These are phyloP conservation scores for Cantharis lateralis DNA, from an alignment of 2,888 invertebrate genomes.

Conservation along the genomic window DNA sequence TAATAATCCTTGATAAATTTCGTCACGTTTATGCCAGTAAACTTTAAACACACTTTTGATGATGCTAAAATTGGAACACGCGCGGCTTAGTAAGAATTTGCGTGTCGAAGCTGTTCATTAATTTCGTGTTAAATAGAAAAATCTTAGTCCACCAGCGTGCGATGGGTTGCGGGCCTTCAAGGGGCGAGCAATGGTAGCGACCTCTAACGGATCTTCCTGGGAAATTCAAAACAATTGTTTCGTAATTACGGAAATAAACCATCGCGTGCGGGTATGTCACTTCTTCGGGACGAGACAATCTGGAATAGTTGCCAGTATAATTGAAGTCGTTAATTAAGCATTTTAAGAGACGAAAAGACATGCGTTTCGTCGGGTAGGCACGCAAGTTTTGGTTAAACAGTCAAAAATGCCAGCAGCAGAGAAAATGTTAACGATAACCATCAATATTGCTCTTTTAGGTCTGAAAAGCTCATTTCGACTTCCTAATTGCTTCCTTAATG, in stretches of 20 bases:
- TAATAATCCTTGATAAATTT: neutral
- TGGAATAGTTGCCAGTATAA: neutral
- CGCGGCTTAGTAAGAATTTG: neutral
- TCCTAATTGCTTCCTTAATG: constrained; percentile 12
- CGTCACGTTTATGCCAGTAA: neutral
- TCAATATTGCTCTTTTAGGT: constrained; percentile 8
- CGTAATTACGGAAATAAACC: neutral
- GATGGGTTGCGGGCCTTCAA: neutral
- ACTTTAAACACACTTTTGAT: neutral
- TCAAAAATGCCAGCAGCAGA: neutral
- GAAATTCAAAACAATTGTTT: too few relatives aligned
- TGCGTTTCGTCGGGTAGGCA: neutral
- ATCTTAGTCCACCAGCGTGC: neutral
- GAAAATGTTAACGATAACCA: constrained; percentile 1
- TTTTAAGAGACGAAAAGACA: neutral
- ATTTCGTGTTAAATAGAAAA: neutral
- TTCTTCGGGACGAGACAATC: neutral
- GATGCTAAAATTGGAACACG: neutral
- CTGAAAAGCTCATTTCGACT: constrained; percentile 3
- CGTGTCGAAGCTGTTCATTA: neutral
- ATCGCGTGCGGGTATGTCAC: neutral
- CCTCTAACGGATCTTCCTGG: neutral
- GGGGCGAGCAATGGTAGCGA: neutral
- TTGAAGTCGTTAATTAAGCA: constrained; percentile 5
- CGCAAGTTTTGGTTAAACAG: neutral